Evolutionary conservation across 64 coral and sea anemone species (phyloP).

Genomic region (Stichodactyla helianthus): DNA sequence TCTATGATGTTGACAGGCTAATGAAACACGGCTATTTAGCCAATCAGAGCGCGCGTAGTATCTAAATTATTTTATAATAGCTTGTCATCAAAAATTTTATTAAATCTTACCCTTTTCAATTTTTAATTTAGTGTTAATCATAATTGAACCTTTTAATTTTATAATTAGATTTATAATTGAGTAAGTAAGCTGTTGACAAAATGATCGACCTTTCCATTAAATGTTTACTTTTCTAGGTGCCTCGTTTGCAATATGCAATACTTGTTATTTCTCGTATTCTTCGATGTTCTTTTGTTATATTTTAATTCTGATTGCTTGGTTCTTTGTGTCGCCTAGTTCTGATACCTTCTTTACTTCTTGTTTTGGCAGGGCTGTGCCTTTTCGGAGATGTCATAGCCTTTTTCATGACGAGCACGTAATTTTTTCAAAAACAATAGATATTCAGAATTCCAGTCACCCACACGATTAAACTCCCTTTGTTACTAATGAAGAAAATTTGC

Average conservation of each 20-base stretch:
- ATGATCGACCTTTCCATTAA: neutral
- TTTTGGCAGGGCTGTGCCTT: neutral
- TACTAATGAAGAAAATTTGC: constrained; percentile 4
- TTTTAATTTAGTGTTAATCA: neutral
- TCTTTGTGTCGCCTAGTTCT: neutral
- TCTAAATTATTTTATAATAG: neutral
- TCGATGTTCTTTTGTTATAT: neutral
- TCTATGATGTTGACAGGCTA: no score
- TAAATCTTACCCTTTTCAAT: neutral
- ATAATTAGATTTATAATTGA: neutral
- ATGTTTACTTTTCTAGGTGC: neutral
- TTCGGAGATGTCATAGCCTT: neutral
- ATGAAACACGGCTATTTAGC: no score
- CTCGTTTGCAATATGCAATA: constrained; percentile 1
- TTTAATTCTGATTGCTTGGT: neutral
- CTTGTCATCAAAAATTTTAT: neutral
- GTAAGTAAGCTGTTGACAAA: neutral
- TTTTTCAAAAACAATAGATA: neutral
- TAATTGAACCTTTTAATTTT: neutral
- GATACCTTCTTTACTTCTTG: neutral
- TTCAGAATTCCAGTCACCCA: neutral
- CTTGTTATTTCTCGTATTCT: constrained; percentile 1
- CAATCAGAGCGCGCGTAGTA: no score
- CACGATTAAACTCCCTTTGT: neutral
- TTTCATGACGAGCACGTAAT: neutral